A percentile compares a stretch with the other conserved stretches of the same genome.
These are phyloP conservation scores for Caenorhabditis angaria DNA, from an alignment of 2,888 invertebrate species.

Conservation along the genomic window DNA sequence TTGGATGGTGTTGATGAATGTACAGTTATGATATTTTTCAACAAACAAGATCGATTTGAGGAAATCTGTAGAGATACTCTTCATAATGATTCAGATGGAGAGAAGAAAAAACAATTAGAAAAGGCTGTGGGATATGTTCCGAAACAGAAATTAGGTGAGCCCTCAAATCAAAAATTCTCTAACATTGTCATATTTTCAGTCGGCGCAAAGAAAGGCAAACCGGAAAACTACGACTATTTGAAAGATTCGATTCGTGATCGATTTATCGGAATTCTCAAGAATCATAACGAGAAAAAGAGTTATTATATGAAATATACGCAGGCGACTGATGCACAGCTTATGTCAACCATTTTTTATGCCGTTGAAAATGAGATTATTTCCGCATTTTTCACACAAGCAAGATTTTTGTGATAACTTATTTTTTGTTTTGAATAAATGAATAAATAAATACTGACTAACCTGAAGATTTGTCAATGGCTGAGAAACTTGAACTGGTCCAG, in stretches of 20 bases:
- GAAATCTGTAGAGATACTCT: conserved; percentile 51
- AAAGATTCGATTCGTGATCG: conserved; percentile 44
- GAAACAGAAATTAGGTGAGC: conserved; percentile 33
- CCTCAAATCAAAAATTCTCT: not conserved
- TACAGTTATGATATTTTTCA: conserved; percentile 67
- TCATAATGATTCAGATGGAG: conserved; percentile 29
- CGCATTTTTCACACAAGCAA: conserved; percentile 31
- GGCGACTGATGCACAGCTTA: conserved; percentile 66
- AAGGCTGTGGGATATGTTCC: conserved; percentile 30
- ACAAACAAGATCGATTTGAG: conserved; percentile 67
- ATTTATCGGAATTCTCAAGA: conserved; percentile 48
- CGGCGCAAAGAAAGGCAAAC: conserved; percentile 28
- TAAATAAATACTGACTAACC: conserved; percentile 73
- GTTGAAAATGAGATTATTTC: conserved; percentile 61
- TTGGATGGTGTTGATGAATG: conserved; percentile 57
- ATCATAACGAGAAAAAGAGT: conserved; percentile 42
- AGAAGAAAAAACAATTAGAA: conserved; percentile 29
- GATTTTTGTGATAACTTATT: conserved; percentile 25
- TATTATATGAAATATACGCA: conserved; percentile 61
- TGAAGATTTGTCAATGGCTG: conserved; percentile 95
- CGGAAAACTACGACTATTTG: conserved; percentile 40
- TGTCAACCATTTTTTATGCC: conserved; percentile 65
- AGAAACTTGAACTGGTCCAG: conserved; percentile 94
- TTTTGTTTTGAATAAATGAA: not conserved
- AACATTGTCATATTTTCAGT: conserved; percentile 7